Evolutionary conservation across 53 echinoderm and acorn worm genomes (phyloP), one percentile per base, ranked within the genome.

Genomic region (Paracentrotus lividus): DNA sequence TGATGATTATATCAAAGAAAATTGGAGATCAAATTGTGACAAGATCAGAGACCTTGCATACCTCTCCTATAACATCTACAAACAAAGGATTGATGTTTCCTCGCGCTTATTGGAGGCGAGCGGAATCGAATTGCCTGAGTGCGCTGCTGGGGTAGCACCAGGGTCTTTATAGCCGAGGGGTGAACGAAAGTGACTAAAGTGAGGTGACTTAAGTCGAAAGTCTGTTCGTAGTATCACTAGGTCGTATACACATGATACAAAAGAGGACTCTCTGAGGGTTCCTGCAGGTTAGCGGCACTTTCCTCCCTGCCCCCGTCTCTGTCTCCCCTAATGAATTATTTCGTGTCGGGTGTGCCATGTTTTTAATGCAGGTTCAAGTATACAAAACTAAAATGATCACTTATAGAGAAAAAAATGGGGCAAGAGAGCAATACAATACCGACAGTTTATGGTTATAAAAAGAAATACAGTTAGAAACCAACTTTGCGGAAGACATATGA

Each of bases 41-140:
- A 55, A 23, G 87, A 87, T 87, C 55, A 56, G 6, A 9, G 56
- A 54, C 87, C 87, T 87, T 56, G 87, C 32, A 87, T 54, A 45
- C 87, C 32, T 87, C 18, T 56, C 32, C 33, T 13, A 18, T 87
- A 57, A 36, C 34, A 87, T 87, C 34, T 36, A 87, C 87, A 87
- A 87, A 55, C 87, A 87, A 87, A 49, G 56, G 57, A 32, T 56
- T 81, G 81, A n/a, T 81, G 81, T 81, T 81, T 81, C 81, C 13
- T 47, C 47, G 24, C 24, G 44, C 81, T 81, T 8, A 20, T 33
- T 26, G 44, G 44, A 45, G 76, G 36, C 42, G 14, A 26, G 42
- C 47, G 20, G 81, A 81, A n/a, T 26, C 47, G 33, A 45, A 81
- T 9, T 81, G 26, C 47, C 81, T n/a, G 26, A 0, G 23, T 81